Conservation (phyloP, 2,888 invertebrate species). For the Hesperia comma region DNA sequence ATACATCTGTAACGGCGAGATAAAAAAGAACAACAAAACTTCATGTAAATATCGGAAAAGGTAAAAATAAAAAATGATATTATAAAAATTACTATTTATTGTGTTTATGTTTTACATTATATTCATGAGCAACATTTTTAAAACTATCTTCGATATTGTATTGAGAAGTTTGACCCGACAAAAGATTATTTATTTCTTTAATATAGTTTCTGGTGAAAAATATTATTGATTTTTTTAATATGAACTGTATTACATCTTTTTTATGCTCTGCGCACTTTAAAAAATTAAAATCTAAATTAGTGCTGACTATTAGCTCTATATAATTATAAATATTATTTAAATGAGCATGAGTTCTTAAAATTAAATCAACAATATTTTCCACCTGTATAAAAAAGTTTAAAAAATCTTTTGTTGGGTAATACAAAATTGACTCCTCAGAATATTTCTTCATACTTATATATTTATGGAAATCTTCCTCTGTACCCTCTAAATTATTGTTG, state of each 20-base stretch:
- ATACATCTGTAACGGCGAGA: too few relatives aligned
- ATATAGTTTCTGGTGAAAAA: not conserved
- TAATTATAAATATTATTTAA: not conserved
- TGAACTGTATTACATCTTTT: not conserved
- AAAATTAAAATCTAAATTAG: too few relatives aligned
- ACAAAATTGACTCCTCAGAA: not conserved
- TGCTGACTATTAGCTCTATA: not conserved
- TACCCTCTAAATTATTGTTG: slow-evolving; percentile 1
- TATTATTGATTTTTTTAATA: not conserved
- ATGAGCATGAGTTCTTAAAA: not conserved
- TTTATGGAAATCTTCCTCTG: not conserved
- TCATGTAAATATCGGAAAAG: too few relatives aligned
- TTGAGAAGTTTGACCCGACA: too few relatives aligned
- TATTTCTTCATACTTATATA: not conserved
- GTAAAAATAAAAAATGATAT: too few relatives aligned
- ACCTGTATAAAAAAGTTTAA: not conserved
- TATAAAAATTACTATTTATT: too few relatives aligned
- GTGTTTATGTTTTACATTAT: slow-evolving; percentile 1
- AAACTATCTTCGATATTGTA: not conserved
- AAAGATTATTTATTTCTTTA: not conserved
- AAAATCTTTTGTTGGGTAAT: not conserved
- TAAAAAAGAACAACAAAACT: too few relatives aligned
- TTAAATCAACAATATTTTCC: not conserved
- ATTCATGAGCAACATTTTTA: not conserved
- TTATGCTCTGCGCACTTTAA: too few relatives aligned